phyloP scores from a whole-genome alignment of 2,888 invertebrate genomes.

The Pyrochroa serraticornis region DNA sequence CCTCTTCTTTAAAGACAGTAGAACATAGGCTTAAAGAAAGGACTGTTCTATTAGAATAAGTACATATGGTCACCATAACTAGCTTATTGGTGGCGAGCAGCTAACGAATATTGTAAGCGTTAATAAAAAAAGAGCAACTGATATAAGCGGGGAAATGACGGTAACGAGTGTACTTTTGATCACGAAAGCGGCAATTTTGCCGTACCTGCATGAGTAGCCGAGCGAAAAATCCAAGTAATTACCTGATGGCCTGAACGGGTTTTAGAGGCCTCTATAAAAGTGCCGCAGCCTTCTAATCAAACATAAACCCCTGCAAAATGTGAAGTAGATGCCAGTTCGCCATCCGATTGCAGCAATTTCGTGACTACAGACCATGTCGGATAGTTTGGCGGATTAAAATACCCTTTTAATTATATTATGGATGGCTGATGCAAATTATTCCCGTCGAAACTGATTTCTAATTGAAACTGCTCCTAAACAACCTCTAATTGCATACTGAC shows the following conservation, averaged over 20 bases:
- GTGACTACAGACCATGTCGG: slow-evolving; percentile 14
- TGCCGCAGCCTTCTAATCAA: slow-evolving; percentile 35
- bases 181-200: neutral
- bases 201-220: slow-evolving; percentile 8
- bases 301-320: slow-evolving; percentile 31
- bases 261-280: slow-evolving; percentile 34
- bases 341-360: slow-evolving; percentile 4
- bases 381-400: slow-evolving; percentile 17
- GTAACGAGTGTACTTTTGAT: neutral
- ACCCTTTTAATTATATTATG: neutral
- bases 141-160: neutral
- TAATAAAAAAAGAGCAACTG: no score
- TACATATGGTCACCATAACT: no score
- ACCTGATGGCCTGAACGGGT: slow-evolving; percentile 45
- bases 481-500: slow-evolving; percentile 2
- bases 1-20: no score
- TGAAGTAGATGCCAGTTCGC: slow-evolving; percentile 4
- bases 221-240: slow-evolving; percentile 38
- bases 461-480: slow-evolving; percentile 1
- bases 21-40: no score
- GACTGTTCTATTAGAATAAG: no score
- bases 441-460: slow-evolving; percentile 4
- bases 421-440: no score
- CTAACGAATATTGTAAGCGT: no score
- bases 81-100: no score